Conservation (phyloP, 2,888 invertebrate genomes). For the Falcaria lacertinaria region DNA sequence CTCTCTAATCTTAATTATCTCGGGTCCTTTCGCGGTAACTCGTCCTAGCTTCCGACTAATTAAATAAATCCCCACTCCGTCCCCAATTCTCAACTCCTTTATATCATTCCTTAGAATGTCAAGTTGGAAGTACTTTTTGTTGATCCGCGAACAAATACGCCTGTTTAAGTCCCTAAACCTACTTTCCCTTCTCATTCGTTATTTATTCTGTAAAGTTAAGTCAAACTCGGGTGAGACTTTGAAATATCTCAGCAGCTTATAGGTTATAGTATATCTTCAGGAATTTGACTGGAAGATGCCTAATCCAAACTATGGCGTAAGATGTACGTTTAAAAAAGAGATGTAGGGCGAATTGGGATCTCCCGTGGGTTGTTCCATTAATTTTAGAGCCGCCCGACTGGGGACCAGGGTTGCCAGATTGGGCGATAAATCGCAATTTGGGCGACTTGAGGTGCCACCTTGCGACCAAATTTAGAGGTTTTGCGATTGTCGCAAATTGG, state of each 20-base stretch:
- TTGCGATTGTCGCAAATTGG: too few relatives aligned
- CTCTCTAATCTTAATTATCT: not conserved
- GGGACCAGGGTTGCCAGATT: too few relatives aligned
- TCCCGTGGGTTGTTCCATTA: too few relatives aligned
- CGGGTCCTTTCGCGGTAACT: not conserved
- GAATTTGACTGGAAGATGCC: too few relatives aligned
- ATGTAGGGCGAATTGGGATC: too few relatives aligned
- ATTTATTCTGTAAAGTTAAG: conserved; percentile 1
- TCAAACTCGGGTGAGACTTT: not conserved
- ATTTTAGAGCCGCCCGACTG: too few relatives aligned
- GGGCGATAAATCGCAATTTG: too few relatives aligned
- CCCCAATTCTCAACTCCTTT: conserved; percentile 18
- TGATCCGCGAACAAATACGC: not conserved
- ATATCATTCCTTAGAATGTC: conserved; percentile 20
- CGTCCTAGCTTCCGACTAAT: conserved; percentile 13
- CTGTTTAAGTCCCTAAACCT: conserved; percentile 1
- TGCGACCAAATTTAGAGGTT: too few relatives aligned
- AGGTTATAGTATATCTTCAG: too few relatives aligned
- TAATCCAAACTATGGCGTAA: too few relatives aligned
- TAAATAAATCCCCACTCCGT: conserved; percentile 14
- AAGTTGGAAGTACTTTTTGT: conserved; percentile 8
- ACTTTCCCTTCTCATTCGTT: not conserved
- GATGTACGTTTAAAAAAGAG: too few relatives aligned
- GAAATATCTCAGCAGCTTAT: not conserved
- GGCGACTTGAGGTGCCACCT: too few relatives aligned